These are phyloP conservation scores for Menidia menidia DNA, from an alignment of 2,797 vertebrate species.

Conservation along the genomic window DNA sequence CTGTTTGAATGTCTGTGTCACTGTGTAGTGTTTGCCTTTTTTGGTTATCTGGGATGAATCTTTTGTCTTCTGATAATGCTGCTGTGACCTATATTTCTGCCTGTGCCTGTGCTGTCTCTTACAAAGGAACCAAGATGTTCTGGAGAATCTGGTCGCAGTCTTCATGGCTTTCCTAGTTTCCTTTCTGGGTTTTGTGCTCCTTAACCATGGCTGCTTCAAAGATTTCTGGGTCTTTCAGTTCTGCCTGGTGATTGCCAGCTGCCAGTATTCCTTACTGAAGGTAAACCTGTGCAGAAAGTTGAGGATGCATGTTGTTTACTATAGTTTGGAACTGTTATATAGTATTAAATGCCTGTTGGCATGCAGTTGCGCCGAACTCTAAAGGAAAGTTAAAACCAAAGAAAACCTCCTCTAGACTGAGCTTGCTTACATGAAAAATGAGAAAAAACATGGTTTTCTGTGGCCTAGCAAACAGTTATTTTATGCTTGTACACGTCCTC, in stretches of 20 bases:
- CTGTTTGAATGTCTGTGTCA: no score
- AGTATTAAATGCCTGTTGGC: background rate
- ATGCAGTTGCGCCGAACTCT: background rate
- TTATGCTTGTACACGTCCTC: conserved; percentile 2
- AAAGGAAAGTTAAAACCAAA: no score
- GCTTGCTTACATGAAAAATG: no score
- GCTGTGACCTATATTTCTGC: background rate
- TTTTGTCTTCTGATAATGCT: background rate
- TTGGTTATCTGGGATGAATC: background rate
- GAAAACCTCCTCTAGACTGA: no score
- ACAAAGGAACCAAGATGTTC: conserved; percentile 89
- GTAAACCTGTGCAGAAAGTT: conserved; percentile 68
- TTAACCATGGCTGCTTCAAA: conserved; percentile 94
- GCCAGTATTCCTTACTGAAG: conserved; percentile 98
- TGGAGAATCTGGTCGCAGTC: conserved; percentile 90
- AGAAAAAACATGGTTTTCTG: no score
- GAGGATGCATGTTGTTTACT: background rate
- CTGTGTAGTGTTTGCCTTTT: no score
- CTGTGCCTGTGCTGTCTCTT: conserved; percentile 20
- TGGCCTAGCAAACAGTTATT: background rate
- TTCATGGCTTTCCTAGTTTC: conserved; percentile 92
- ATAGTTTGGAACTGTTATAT: background rate
- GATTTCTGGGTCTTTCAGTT: conserved; percentile 96
- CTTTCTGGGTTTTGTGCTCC: conserved; percentile 92
- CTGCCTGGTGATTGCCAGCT: conserved; percentile 96